Conservation (phyloP, 2,888 invertebrate genomes). For the Cyaniris semiargus region DNA sequence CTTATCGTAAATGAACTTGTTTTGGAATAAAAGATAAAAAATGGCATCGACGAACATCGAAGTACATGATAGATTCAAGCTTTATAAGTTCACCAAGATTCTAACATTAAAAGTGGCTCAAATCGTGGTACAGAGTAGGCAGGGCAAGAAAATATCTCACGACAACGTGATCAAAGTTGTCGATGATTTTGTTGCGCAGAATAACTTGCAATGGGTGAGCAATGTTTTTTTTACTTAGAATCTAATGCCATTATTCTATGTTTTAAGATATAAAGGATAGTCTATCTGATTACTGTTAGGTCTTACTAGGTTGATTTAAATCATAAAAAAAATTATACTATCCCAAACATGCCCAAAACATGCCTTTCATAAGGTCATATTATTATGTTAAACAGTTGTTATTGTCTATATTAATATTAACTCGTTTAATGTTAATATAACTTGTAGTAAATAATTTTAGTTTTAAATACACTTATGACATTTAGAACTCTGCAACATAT, state of each 20-base stretch:
- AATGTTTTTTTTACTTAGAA: not conserved
- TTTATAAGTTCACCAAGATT: conserved; percentile 94
- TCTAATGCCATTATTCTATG: not conserved
- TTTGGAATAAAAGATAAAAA: conserved; percentile 39
- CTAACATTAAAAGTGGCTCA: conserved; percentile 93
- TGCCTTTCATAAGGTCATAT: not conserved
- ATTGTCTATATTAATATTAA: not conserved
- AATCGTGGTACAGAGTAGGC: conserved; percentile 94
- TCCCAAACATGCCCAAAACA: not conserved
- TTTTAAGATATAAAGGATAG: not conserved
- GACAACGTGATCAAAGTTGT: conserved; percentile 53
- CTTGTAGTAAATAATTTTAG: too few relatives aligned
- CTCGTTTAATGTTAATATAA: too few relatives aligned
- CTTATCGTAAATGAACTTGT: not conserved
- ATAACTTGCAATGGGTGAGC: conserved; percentile 64
- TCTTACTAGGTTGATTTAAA: not conserved
- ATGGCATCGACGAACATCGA: conserved; percentile 61
- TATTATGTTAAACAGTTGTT: not conserved
- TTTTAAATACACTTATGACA: not conserved
- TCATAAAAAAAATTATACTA: not conserved
- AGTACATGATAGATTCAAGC: conserved; percentile 75
- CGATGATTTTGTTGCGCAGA: conserved; percentile 56
- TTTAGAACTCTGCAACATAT: too few relatives aligned
- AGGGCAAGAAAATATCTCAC: conserved; percentile 89
- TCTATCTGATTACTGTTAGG: not conserved